phyloP scores from a whole-genome alignment of 1,140 invertebrate species.

The Phymorhynchus buccinoides region DNA sequence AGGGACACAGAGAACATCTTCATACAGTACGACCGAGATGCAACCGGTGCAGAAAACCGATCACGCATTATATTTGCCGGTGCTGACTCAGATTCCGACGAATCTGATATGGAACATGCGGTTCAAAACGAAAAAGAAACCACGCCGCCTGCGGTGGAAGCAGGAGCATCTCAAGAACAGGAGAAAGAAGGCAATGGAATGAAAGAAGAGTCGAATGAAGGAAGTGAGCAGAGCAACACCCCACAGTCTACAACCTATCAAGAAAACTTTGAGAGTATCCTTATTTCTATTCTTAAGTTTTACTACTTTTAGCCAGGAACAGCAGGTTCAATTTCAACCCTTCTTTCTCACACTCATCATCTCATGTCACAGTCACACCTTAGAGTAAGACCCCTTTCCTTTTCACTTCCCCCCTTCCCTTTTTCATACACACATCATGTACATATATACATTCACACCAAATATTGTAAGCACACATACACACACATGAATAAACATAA shows the following conservation, averaged over 20 bases:
- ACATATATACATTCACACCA: no score
- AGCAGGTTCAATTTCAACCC: no score
- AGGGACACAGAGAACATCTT: slow-evolving; percentile 56
- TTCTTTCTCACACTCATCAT: no score
- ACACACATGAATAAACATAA: no score
- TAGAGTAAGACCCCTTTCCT: no score
- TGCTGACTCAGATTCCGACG: slow-evolving; percentile 51
- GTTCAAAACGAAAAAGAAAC: not conserved
- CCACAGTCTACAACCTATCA: slow-evolving; percentile 48
- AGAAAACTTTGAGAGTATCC: slow-evolving; percentile 53
- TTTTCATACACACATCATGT: no score
- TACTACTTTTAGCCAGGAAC: no score
- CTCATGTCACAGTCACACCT: no score
- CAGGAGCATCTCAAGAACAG: not conserved
- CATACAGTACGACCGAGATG: slow-evolving; percentile 56
- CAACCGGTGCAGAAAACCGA: slow-evolving; percentile 52
- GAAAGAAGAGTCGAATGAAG: not conserved
- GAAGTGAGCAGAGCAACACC: slow-evolving; percentile 28
- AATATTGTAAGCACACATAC: no score
- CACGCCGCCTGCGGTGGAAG: not conserved
- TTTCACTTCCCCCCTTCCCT: no score
- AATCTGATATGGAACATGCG: slow-evolving; percentile 42
- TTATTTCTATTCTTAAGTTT: slow-evolving; percentile 42
- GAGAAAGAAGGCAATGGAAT: not conserved
- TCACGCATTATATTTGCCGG: slow-evolving; percentile 61